A percentile compares a stretch with the other conserved stretches of the same genome.
phyloP scores from a whole-genome alignment of 2,888 invertebrate genomes.

The Campopleginae sp. region DNA sequence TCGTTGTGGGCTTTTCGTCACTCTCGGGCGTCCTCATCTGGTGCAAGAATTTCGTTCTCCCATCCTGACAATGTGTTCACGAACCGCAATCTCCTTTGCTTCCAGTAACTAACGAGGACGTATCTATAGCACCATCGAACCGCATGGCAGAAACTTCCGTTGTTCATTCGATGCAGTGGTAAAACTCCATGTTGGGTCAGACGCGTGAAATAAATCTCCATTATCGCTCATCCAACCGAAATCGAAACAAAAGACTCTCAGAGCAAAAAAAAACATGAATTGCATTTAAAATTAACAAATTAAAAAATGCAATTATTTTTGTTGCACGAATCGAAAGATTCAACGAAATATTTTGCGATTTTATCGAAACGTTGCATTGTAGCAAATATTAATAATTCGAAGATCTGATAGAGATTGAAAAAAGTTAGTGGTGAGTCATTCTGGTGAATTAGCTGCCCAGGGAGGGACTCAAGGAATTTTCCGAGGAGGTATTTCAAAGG shows the following conservation, averaged over 20 bases:
- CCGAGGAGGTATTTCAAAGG: neutral
- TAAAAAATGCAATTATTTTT: neutral
- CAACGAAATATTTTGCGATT: neutral
- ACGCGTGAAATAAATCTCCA: neutral
- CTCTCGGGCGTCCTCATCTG: slow-evolving; percentile 42
- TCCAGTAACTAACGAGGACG: slow-evolving; percentile 33
- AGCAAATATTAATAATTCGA: neutral
- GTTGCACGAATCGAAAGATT: neutral
- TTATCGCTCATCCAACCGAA: neutral
- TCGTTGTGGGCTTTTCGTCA: slow-evolving; percentile 43
- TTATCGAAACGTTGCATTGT: neutral
- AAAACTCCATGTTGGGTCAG: slow-evolving; percentile 35
- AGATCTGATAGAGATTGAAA: neutral
- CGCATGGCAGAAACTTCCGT: slow-evolving; percentile 2
- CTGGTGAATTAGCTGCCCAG: neutral
- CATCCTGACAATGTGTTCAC: slow-evolving; percentile 13
- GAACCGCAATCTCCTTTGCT: slow-evolving; percentile 26
- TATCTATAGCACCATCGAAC: neutral
- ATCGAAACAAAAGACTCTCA: neutral
- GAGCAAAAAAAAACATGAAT: neutral
- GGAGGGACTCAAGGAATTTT: neutral
- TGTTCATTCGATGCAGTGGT: slow-evolving; percentile 13
- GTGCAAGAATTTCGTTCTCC: slow-evolving; percentile 27
- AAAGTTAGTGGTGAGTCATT: neutral
- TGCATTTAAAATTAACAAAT: neutral